Base-by-base conservation (phyloP, 2,888 invertebrate genomes). In the Uloborus plumipes region DNA sequence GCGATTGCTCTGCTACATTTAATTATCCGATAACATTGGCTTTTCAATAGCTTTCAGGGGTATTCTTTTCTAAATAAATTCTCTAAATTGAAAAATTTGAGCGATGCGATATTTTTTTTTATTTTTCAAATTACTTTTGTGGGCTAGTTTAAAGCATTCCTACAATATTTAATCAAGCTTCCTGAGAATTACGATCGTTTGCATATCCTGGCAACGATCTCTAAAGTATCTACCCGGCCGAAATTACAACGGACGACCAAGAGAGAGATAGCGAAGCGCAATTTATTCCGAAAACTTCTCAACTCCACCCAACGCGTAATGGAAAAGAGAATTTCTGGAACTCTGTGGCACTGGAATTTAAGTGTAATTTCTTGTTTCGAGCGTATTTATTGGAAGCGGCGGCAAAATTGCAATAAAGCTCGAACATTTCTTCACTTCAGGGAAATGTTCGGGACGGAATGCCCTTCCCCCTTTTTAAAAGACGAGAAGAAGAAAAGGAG, bases 341-440 rank as follows among this genome's bases (percentile, higher is more conserved):
- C 79, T 79, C 73, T 69, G 71, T 65, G 73, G 72, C 73, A 51
- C 73, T 79, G 79, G 79, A 79, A 79, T 79, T 79, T 79, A 79
- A 79, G 79, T 79, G 79, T 79, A 79, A 79, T 79, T 79, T 79
- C 79, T 79, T 79, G 79, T 79, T 79, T 79, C 79, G 73, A 79
- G 73, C 79, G 73, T 79, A 79, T 79, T 79, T 79, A 79, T 79
- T 79, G 79, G 73, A 53, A 79, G 73, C 79, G 79, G 79, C 79
- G 79, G 79, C 73, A 79, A 79, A 79, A 79, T 79, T 79, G 79
- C 79, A 79, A 79, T 79, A 79, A 79, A 79, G 79, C 79, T 61
- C 73, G 79, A 79, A 73, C 79, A 73, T 79, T 79, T 79, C 79
- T 79, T 79, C 79, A 79, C 79, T 79, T 79, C 51, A 73, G 72